phyloP scores from a whole-genome alignment of 2,113 vertebrate genomes.

The Pachyramphus minor region DNA sequence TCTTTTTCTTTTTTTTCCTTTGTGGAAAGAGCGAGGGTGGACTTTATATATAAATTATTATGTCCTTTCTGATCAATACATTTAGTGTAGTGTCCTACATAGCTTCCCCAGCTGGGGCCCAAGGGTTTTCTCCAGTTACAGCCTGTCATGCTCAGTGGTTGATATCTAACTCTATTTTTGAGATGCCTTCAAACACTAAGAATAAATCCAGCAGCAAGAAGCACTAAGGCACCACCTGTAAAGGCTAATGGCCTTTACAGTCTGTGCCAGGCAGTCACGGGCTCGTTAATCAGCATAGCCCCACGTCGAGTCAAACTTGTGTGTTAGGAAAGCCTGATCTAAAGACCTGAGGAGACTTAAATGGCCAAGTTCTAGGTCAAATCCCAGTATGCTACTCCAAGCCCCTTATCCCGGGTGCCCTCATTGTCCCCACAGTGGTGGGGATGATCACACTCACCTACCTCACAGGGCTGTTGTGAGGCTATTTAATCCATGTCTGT shows the following conservation, averaged over 20 bases:
- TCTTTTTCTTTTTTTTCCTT: background rate
- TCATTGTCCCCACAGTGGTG: background rate
- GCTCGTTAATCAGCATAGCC: background rate
- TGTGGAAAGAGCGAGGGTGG: background rate
- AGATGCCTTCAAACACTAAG: background rate
- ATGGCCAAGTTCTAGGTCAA: background rate
- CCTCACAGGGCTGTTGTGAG: slow-evolving; percentile 42
- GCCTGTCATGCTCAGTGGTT: background rate
- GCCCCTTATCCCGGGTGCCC: background rate
- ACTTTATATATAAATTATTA: slow-evolving; percentile 51
- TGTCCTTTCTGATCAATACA: background rate
- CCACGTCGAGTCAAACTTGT: background rate
- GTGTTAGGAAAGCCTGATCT: background rate
- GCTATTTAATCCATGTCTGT: background rate
- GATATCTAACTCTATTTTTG: background rate
- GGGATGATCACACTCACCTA: background rate
- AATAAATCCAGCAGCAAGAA: slow-evolving; percentile 24
- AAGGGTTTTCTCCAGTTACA: background rate
- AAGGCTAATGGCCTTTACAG: background rate
- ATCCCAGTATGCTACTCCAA: background rate
- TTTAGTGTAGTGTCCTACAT: background rate
- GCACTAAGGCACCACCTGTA: background rate
- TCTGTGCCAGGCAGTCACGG: background rate
- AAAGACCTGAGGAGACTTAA: background rate
- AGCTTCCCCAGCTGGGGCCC: background rate